These are phyloP conservation scores for Plebejus anna DNA, from an alignment of 2,888 invertebrate species.

Conservation along the genomic window DNA sequence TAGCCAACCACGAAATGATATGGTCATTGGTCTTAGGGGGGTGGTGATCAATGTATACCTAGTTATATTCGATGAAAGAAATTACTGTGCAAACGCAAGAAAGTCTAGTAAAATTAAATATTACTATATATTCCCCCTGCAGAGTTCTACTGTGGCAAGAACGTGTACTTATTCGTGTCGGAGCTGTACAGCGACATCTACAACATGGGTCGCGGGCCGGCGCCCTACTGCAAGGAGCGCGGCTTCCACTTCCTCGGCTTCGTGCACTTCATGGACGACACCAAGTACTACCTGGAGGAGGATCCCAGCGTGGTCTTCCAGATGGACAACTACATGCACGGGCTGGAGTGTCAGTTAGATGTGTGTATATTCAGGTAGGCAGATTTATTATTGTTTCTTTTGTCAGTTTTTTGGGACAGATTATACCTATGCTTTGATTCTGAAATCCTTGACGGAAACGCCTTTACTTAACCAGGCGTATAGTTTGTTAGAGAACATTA, in stretches of 20 bases:
- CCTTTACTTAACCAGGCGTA: no score
- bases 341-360: constrained; percentile 64
- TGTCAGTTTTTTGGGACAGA: no score
- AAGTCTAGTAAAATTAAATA: no score
- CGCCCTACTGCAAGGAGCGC: constrained; percentile 61
- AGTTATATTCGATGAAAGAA: no score
- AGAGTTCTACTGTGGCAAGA: constrained; percentile 71
- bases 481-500: no score
- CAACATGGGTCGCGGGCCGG: constrained; percentile 58
- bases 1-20: no score
- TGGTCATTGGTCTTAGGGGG: no score
- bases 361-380: constrained; percentile 66
- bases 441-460: no score
- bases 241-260: constrained; percentile 69
- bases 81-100: no score
- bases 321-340: constrained; percentile 68
- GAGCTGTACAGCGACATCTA: constrained; percentile 71
- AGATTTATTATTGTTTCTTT: neutral
- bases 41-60: no score
- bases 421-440: no score
- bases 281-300: constrained; percentile 61
- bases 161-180: constrained; percentile 66
- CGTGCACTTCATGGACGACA: constrained; percentile 64
- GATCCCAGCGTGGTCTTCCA: constrained; percentile 63
- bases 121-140: constrained; percentile 30